Evolutionary conservation across 2,888 invertebrate genomes (phyloP).

Genomic region (Sympetrum striolatum): DNA sequence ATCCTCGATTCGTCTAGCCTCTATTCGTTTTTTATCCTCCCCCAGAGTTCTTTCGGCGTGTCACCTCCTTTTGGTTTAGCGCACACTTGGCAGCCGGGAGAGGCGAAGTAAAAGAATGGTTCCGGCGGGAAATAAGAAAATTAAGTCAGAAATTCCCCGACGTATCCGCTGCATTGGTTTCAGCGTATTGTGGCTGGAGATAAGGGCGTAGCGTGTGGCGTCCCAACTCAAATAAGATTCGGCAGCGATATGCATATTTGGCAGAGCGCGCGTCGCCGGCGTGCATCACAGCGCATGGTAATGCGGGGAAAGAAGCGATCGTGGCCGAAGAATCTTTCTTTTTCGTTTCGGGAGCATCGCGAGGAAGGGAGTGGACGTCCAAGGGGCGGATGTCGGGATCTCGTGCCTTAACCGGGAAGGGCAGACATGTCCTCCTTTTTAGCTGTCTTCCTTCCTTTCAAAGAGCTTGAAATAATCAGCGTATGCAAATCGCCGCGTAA

Average conservation of each 20-base stretch:
- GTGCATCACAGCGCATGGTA: constrained; percentile 29
- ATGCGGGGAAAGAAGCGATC: neutral
- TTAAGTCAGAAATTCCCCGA: constrained; percentile 5
- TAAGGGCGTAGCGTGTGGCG: constrained; percentile 24
- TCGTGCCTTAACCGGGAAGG: neutral
- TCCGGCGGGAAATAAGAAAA: neutral
- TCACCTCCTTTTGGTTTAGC: neutral
- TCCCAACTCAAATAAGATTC: constrained; percentile 41
- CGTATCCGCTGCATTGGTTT: constrained; percentile 29
- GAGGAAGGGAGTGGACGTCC: neutral
- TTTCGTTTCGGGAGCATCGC: neutral
- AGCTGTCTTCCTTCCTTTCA: neutral
- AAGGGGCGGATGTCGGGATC: neutral
- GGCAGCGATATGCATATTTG: constrained; percentile 34
- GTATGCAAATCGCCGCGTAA: neutral
- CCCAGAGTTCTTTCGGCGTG: neutral
- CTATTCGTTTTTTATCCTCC: neutral
- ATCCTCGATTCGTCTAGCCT: neutral
- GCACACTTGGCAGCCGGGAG: neutral
- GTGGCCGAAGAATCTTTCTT: neutral
- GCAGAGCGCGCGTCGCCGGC: constrained; percentile 15
- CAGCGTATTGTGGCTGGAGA: neutral
- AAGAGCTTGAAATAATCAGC: neutral
- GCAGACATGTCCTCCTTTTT: neutral
- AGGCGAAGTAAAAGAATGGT: neutral